Evolutionary conservation across 2,888 invertebrate genomes (phyloP).

Genomic region (Marasmarcha lunaedactyla): DNA sequence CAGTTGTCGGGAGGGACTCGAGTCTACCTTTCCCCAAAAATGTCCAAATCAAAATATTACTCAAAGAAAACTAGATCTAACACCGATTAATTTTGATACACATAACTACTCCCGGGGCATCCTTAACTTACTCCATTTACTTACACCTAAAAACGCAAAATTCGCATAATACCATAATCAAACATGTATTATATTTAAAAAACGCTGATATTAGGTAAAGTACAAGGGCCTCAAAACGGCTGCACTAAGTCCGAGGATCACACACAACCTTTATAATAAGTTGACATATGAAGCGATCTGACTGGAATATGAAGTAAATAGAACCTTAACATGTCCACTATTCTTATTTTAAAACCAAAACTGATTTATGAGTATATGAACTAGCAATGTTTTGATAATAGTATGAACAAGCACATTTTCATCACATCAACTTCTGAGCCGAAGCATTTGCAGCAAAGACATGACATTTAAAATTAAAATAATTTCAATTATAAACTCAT

Average conservation of each 20-base stretch:
- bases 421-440: neutral
- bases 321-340: no score
- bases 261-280: no score
- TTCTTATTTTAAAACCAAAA: no score
- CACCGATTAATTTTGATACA: conserved; percentile 21
- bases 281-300: no score
- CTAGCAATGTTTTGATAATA: neutral
- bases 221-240: neutral
- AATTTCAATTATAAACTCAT: conserved; percentile 14
- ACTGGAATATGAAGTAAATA: no score
- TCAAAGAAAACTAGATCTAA: conserved; percentile 27
- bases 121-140: conserved; percentile 20
- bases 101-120: conserved; percentile 20
- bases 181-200: neutral
- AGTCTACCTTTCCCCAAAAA: conserved; percentile 39
- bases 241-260: neutral
- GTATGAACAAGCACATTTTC: neutral
- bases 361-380: no score
- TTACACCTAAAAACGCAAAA: conserved; percentile 1
- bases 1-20: conserved; percentile 50
- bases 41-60: conserved; percentile 29
- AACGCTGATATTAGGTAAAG: neutral
- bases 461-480: neutral
- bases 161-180: conserved; percentile 6
- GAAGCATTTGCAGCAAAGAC: neutral